Conservation (phyloP, 2,113 vertebrate species). For the Otus sunia region DNA sequence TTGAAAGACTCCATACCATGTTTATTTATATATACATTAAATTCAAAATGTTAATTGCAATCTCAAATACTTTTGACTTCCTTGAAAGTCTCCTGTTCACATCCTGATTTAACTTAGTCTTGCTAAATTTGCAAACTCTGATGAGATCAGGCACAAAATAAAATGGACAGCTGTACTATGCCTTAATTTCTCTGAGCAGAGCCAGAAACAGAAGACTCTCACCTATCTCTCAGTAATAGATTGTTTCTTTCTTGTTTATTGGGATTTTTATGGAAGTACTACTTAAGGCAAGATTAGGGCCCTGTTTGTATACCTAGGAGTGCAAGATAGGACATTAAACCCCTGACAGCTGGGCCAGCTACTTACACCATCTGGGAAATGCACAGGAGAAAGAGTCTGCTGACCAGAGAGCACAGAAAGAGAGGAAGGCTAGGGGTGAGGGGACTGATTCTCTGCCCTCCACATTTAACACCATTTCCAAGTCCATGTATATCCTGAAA, state of each 20-base stretch:
- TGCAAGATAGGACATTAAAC: background rate
- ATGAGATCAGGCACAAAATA: background rate
- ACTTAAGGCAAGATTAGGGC: background rate
- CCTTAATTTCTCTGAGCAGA: background rate
- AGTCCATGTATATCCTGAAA: background rate
- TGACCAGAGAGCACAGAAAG: background rate
- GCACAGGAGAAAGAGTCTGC: background rate
- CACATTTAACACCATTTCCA: background rate
- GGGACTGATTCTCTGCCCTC: background rate
- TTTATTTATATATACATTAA: background rate
- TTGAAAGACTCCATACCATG: background rate
- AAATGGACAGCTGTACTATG: background rate
- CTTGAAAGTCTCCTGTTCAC: background rate
- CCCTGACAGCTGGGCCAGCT: background rate
- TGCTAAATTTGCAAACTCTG: background rate
- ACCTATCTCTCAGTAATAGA: accelerated
- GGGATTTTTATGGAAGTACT: background rate
- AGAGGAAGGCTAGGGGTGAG: background rate
- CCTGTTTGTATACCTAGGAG: background rate
- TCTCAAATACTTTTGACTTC: background rate
- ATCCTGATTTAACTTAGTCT: background rate
- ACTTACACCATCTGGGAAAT: background rate
- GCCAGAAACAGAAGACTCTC: background rate
- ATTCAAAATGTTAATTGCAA: background rate
- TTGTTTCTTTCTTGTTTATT: background rate